These are phyloP conservation scores for Otolemur crassicaudatus DNA, from an alignment of 2,797 vertebrate species.

Conservation along the genomic window DNA sequence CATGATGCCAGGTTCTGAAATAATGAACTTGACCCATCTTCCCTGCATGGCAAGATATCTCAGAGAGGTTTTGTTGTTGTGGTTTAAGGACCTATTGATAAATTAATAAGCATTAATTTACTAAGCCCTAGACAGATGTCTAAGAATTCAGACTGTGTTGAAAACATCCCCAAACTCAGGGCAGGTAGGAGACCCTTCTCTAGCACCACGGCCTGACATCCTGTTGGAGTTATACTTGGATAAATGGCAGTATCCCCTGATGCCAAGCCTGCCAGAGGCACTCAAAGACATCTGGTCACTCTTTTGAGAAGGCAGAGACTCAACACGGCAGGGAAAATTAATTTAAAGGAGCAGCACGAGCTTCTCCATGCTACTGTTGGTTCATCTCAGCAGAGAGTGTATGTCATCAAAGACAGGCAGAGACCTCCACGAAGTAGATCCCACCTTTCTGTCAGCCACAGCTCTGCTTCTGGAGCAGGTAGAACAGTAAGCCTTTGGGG, in stretches of 20 bases:
- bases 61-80: background rate
- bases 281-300: conserved; percentile 84
- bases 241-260: conserved; percentile 70
- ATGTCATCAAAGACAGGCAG: background rate
- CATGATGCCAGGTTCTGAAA: background rate
- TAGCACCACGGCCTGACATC: conserved; percentile 72
- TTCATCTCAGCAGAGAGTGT: background rate
- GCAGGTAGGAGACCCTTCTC: conserved; percentile 57
- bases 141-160: background rate
- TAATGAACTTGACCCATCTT: background rate
- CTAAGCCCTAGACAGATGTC: background rate
- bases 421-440: background rate
- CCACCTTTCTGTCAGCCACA: background rate
- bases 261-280: conserved; percentile 80
- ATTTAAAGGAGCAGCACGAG: conserved; percentile 75
- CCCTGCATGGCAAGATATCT: background rate
- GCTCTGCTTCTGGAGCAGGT: background rate
- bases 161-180: conserved; percentile 24
- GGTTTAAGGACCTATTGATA: background rate
- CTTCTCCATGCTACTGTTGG: background rate
- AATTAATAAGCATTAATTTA: conserved; percentile 52
- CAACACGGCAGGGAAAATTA: conserved; percentile 78
- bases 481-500: background rate
- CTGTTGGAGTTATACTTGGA: conserved; percentile 75
- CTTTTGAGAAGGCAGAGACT: conserved; percentile 74